phyloP scores from a whole-genome alignment of 1,140 invertebrate species.

The Popillia japonica region DNA sequence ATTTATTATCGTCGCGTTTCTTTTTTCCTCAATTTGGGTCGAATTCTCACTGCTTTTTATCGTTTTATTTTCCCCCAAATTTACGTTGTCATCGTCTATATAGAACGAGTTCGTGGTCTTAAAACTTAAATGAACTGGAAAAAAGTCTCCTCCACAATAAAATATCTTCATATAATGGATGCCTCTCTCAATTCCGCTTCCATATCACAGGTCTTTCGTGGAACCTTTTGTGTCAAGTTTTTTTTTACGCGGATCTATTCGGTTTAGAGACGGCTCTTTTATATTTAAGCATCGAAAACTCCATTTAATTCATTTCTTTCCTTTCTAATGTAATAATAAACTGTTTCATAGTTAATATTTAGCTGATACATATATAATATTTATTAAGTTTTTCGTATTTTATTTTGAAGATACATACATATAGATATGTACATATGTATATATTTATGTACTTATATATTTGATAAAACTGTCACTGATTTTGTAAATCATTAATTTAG shows the following conservation, averaged over 20 bases:
- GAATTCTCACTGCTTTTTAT: background rate
- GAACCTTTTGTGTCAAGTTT: background rate
- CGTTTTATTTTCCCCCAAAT: background rate
- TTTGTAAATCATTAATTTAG: too few species aligned
- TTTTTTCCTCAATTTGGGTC: too few species aligned
- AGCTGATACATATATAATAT: too few species aligned
- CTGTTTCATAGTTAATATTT: too few species aligned
- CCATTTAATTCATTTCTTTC: background rate
- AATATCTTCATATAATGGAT: slow-evolving; percentile 5
- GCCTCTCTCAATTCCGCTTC: background rate
- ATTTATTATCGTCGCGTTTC: too few species aligned
- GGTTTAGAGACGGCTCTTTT: background rate
- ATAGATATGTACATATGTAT: too few species aligned
- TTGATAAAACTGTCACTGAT: too few species aligned
- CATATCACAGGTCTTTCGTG: background rate
- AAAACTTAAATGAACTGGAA: slow-evolving; percentile 15
- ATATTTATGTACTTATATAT: too few species aligned
- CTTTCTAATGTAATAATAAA: too few species aligned
- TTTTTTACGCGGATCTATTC: background rate
- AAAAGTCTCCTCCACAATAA: background rate
- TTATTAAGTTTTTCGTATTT: too few species aligned
- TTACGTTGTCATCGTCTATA: background rate
- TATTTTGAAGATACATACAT: too few species aligned
- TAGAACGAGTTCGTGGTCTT: background rate
- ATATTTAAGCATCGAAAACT: background rate